These are phyloP conservation scores for Drosophila merina DNA, from an alignment of 2,888 invertebrate species.

Conservation along the genomic window DNA sequence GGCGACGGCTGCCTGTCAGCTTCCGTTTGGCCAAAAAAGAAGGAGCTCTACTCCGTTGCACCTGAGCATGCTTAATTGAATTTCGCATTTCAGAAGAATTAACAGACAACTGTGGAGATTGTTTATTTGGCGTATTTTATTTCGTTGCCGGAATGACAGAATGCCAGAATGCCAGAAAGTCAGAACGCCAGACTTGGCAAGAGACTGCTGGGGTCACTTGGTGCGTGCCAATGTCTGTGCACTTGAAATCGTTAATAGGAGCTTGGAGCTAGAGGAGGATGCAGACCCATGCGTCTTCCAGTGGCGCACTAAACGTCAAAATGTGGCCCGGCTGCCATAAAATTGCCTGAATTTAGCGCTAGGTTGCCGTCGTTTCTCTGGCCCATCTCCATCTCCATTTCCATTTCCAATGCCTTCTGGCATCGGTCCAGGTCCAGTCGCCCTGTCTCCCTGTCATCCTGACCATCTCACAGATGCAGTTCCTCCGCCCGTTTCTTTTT, in stretches of 20 bases:
- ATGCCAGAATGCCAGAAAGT: constrained; percentile 7
- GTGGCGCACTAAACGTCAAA: constrained; percentile 74
- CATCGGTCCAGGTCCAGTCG: constrained; percentile 62
- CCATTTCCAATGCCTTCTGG: constrained; percentile 49
- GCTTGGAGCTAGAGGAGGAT: not conserved
- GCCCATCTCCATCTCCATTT: constrained; percentile 20
- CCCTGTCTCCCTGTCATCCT: constrained; percentile 9
- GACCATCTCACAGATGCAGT: not conserved
- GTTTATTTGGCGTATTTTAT: constrained; percentile 1
- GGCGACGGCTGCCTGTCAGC: constrained; percentile 37
- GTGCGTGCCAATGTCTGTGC: constrained; percentile 63
- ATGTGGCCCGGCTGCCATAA: constrained; percentile 66
- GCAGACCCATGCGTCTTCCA: constrained; percentile 71
- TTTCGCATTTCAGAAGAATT: constrained; percentile 57
- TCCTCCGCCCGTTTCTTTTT: constrained; percentile 2
- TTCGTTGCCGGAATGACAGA: constrained; percentile 2
- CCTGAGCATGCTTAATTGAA: constrained; percentile 68
- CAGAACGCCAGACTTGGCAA: no score
- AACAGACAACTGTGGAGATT: constrained; percentile 30
- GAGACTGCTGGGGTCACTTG: constrained; percentile 28
- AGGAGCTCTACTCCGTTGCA: constrained; percentile 40
- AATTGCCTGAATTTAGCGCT: constrained; percentile 80
- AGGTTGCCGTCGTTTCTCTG: constrained; percentile 50
- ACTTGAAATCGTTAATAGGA: constrained; percentile 61
- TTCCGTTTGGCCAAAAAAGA: constrained; percentile 19